Conservation (phyloP, 2,113 vertebrate species). For the Pterophyllum scalare region DNA sequence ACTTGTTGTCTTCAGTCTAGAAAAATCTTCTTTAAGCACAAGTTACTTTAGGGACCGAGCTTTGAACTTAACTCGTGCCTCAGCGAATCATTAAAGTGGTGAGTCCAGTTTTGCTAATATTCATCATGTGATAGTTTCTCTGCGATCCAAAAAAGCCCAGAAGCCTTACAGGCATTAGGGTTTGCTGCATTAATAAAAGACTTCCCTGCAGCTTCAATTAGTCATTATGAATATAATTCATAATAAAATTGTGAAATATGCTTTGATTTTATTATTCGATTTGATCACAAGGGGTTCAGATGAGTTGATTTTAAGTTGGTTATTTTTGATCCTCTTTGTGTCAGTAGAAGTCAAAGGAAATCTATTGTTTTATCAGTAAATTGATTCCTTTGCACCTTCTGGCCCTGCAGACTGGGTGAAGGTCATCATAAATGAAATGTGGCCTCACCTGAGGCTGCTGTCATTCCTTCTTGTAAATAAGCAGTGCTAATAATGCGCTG, state of each 20-base stretch:
- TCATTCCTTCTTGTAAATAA: slow-evolving; percentile 36
- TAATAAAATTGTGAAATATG: not conserved
- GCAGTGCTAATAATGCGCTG: slow-evolving; percentile 56
- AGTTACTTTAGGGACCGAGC: not conserved
- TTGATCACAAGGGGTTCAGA: not conserved
- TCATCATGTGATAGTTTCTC: not conserved
- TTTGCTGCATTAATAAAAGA: not conserved
- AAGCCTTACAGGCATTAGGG: not conserved
- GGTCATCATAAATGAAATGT: slow-evolving; percentile 20
- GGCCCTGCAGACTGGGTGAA: not conserved
- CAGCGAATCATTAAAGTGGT: not conserved
- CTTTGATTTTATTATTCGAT: not conserved
- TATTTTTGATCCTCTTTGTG: not conserved
- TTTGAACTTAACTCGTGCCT: not conserved
- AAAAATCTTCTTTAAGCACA: not conserved
- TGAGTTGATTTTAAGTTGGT: not conserved
- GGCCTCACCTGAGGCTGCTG: slow-evolving; percentile 1
- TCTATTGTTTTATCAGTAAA: not conserved
- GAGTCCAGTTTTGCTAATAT: not conserved
- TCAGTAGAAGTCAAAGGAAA: not conserved
- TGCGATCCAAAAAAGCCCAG: not conserved
- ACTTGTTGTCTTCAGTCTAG: not conserved
- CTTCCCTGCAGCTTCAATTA: not conserved
- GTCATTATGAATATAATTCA: not conserved
- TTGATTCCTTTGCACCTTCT: not conserved